phyloP scores from a whole-genome alignment of 2,797 vertebrate species.

The Helostoma temminkii region DNA sequence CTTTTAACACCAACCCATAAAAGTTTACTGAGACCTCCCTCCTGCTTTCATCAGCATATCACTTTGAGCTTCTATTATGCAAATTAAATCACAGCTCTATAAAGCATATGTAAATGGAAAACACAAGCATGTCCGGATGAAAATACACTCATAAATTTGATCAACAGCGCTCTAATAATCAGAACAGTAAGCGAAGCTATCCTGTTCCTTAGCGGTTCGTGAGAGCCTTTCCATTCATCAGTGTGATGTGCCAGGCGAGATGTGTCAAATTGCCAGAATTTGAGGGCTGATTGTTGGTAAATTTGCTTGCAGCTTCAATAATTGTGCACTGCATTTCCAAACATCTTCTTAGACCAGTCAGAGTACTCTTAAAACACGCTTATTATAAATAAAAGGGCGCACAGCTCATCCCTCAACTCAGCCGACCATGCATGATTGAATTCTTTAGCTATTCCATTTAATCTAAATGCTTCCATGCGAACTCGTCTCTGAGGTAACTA shows the following conservation, averaged over 20 bases:
- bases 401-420: conserved; percentile 27
- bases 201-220: conserved; percentile 29
- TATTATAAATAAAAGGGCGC: conserved; percentile 17
- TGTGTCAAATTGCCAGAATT: conserved; percentile 62
- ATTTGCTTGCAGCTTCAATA: conserved; percentile 45
- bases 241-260: conserved; percentile 37
- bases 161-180: conserved; percentile 77
- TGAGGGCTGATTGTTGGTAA: conserved; percentile 55
- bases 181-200: conserved; percentile 69
- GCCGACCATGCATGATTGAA: conserved; percentile 20
- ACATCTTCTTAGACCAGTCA: conserved; percentile 30
- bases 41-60: conserved; percentile 81
- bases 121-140: conserved; percentile 76
- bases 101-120: conserved; percentile 81
- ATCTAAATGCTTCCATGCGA: conserved; percentile 36
- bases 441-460: conserved; percentile 39
- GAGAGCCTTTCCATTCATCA: conserved; percentile 66
- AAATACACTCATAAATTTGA: conserved; percentile 81
- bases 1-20: conserved; percentile 66
- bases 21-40: conserved; percentile 71
- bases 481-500: conserved; percentile 22
- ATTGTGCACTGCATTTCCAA: conserved; percentile 48
- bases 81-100: conserved; percentile 79
- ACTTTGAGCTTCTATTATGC: conserved; percentile 80
- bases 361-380: conserved; percentile 30